A percentile compares a stretch with the other conserved stretches of the same genome.
Evolutionary conservation across 1,140 invertebrate species (phyloP).

Genomic region (Sogatella furcifera): DNA sequence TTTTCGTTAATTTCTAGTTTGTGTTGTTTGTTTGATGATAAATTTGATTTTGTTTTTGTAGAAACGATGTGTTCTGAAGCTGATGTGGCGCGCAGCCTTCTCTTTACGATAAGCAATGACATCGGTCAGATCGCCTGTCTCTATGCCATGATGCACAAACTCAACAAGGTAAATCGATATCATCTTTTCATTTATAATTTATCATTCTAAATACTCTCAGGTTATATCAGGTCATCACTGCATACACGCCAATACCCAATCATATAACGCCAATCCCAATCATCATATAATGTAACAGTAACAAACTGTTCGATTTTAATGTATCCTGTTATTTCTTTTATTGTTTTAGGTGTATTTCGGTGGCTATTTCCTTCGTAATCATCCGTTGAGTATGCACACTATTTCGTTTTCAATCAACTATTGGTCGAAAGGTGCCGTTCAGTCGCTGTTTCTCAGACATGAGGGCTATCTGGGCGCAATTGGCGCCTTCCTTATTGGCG

Average conservation of each 20-base stretch:
- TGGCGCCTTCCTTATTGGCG: conserved; percentile 62
- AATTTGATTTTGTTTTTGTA: conserved; percentile 7
- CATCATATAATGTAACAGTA: too few relatives aligned
- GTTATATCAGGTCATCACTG: too few relatives aligned
- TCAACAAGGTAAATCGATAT: conserved; percentile 37
- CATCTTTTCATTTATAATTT: too few relatives aligned
- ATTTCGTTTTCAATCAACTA: conserved; percentile 63
- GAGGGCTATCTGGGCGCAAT: conserved; percentile 70
- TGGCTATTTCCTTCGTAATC: conserved; percentile 64
- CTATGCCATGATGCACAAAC: conserved; percentile 53
- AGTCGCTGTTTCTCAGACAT: conserved; percentile 60
- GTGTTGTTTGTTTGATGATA: not conserved
- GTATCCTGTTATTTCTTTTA: not conserved
- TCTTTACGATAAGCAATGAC: conserved; percentile 66
- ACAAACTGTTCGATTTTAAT: not conserved
- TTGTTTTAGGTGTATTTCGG: conserved; percentile 54
- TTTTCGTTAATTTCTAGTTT: not conserved
- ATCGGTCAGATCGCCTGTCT: conserved; percentile 66
- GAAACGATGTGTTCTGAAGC: conserved; percentile 39
- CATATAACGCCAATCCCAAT: too few relatives aligned
- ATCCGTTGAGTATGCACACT: conserved; percentile 65
- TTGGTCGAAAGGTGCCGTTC: conserved; percentile 61
- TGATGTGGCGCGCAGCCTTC: conserved; percentile 57
- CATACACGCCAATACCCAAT: too few relatives aligned
- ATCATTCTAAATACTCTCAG: too few relatives aligned